Evolutionary conservation across 1,140 invertebrate genomes (phyloP), one percentile per base, ranked within the genome.

Genomic region (Drosophila albomicans): DNA sequence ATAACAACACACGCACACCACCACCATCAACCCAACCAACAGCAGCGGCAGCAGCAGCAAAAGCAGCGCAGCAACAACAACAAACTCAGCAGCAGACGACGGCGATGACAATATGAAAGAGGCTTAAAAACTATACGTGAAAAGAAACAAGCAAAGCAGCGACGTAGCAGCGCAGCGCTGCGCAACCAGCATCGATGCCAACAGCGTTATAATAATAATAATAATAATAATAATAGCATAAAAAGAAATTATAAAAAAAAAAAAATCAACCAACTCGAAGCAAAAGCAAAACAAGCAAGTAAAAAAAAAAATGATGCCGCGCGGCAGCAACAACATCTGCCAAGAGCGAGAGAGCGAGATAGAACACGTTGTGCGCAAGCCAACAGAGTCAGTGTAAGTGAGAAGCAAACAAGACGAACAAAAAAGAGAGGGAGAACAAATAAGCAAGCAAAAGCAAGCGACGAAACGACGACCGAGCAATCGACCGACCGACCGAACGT

Each of bases 131-230:
- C 64, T 69, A 69, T 73, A 62, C 62, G 74, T 66, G 32, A 72
- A 79, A 80, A 78, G 75, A 78, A 80, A 80, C 69, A 80, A 69
- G 69, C 75, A 78, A 79, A 77, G 67, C 74, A 72, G 43, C 49
- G 41, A n/a, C n/a, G 41, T 7, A 73, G 62, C 74, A 66, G 43
- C 35, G 64, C 64, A 54, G 51, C 54, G 32, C 69, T 75, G 65
- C 58, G 63, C 66, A 56, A 65, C 20, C 63, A 51, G 64, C 70
- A 70, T 30, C 61, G 73, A 46, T 65, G 72, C 72, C 75, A 64
- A 66, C 70, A 74, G 71, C 65, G 62, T 74, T 84, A 85, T 81
- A 85, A 86, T 72, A 77, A 77, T 77, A 72, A 71, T 43, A n/a
- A n/a, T 15, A 41, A 41, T 57, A 79, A 79, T 74, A 78, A 82